Percentiles rank a stretch among this genome's conserved stretches.
phyloP scores from a whole-genome alignment of 1,140 invertebrate species.

The Oedothorax gibbosus region DNA sequence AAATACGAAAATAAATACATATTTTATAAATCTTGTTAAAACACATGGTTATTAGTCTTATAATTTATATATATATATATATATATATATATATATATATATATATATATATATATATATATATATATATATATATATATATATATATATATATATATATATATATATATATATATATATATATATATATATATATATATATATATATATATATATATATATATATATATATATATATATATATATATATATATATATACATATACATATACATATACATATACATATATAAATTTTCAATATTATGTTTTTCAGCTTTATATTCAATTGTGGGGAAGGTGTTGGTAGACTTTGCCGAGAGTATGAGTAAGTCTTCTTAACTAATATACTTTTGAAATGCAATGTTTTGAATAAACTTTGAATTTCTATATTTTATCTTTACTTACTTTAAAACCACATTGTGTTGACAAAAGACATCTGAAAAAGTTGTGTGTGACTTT shows the following conservation, averaged over 20 bases:
- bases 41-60: no score
- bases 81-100: slow-evolving; percentile 4
- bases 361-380: slow-evolving; percentile 73
- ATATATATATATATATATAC: not conserved
- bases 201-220: not conserved
- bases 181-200: slow-evolving; percentile 2
- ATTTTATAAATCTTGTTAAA: no score
- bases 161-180: not conserved
- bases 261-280: not conserved
- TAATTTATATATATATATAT: not conserved
- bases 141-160: not conserved
- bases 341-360: slow-evolving; percentile 87
- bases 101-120: slow-evolving; percentile 2
- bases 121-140: slow-evolving; percentile 2
- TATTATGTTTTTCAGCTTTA: slow-evolving; percentile 51
- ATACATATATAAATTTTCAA: not conserved
- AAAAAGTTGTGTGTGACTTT: no score
- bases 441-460: not conserved
- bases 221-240: not conserved
- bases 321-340: slow-evolving; percentile 95
- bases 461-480: not conserved
- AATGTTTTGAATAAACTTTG: not conserved
- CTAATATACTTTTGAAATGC: not conserved
- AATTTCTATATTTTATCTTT: not conserved
- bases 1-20: not conserved